A percentile compares a stretch with the other conserved stretches of the same genome.
phyloP scores from a whole-genome alignment of 2,888 invertebrate genomes.

The Trachelus tabidus region DNA sequence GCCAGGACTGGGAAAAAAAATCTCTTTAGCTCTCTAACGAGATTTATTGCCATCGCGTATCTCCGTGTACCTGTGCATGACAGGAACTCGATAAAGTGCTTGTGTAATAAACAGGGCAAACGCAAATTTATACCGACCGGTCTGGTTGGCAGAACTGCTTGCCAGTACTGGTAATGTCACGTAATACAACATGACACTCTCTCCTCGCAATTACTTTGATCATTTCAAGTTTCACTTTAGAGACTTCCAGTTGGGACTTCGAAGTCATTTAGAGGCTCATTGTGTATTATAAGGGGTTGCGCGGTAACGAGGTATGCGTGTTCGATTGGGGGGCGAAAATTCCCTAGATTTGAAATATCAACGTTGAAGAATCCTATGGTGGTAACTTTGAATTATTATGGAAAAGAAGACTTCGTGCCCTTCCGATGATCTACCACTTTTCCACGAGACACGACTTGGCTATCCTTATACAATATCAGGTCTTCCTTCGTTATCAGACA shows the following conservation, averaged over 20 bases:
- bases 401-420: background rate
- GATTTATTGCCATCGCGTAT: conserved; percentile 34
- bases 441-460: background rate
- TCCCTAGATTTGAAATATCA: background rate
- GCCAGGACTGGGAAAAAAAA: background rate
- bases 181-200: background rate
- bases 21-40: conserved; percentile 17
- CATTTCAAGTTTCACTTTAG: background rate
- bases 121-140: conserved; percentile 50
- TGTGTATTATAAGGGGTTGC: background rate
- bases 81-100: conserved; percentile 59
- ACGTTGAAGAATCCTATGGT: background rate
- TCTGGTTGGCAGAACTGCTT: background rate
- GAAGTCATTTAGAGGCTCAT: background rate
- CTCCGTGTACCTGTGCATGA: conserved; percentile 42
- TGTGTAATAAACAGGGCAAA: conserved; percentile 51
- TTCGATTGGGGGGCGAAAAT: background rate
- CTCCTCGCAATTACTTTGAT: background rate
- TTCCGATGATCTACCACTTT: background rate
- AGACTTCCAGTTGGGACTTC: background rate
- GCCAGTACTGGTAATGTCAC: background rate
- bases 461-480: background rate
- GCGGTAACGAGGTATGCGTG: background rate
- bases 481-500: background rate
- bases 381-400: background rate